Evolutionary conservation across 92 coral and sea anemone species (phyloP), one percentile per base, ranked within the genome.

Genomic region (Actinostola sp.): DNA sequence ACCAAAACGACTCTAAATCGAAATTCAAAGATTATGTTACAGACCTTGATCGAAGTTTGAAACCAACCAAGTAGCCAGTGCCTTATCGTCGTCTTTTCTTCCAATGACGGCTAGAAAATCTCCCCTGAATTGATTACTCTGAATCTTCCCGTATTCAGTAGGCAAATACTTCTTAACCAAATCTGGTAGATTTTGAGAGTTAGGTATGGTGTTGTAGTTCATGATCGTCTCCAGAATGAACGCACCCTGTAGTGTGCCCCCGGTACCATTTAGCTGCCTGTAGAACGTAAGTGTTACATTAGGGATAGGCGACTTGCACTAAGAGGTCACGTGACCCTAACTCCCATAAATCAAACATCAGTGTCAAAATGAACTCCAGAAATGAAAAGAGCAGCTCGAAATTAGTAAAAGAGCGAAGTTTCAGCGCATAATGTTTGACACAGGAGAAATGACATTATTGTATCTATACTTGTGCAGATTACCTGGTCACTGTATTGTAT

Each of bases 101-200:
- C 88, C 88, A 21, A 78, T 66, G 14, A 66, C 88, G 42, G 78
- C 74, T 19, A 87, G 42, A 71, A 77, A 82, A 67, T 82, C 82
- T 23, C 88, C 92, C 36, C 82, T 71, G 39, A 57, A 41, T 24
- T 67, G 12, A 48, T 78, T 75, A 19, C 50, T 45, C 43, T 28
- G 42, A 5, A 86, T 32, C 42, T 27, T 61, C 0, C 33, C 11
- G 42, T 73, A 74, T 20, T 21, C 31, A 0, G 26, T 29, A 1
- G 61, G 54, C 0, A 79, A 51, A 38, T 28, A 24, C 0, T 0
- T 0, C 8, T 70, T 7, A 2, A 68, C 0, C 5, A 36, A 45
- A 19, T 0, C 0, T 0, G 93, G 93, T 3, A 78, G 43, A 13
- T 0, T 17, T 67, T 84, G 89, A 8, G 89, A 78, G 50, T 77